These are phyloP conservation scores for Hylyphantes graminicola DNA, from an alignment of 1,140 invertebrate genomes.

Conservation along the genomic window DNA sequence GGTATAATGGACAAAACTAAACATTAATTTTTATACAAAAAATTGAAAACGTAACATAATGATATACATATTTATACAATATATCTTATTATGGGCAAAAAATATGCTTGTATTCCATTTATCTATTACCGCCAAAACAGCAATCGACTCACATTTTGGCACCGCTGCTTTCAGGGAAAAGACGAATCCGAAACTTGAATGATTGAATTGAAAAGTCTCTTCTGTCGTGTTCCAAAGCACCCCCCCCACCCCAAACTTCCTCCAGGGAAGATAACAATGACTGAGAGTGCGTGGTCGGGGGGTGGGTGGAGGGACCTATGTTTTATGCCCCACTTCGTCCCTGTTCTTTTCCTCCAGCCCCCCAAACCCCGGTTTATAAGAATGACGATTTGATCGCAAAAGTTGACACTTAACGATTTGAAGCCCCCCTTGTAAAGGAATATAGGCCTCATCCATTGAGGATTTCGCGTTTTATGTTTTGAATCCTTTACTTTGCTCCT, in stretches of 20 bases:
- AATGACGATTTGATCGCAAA: slow-evolving; percentile 45
- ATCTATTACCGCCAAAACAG: not conserved
- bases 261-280: slow-evolving; percentile 33
- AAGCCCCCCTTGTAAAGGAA: slow-evolving; percentile 4
- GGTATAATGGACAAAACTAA: too few relatives aligned
- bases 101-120: too few relatives aligned
- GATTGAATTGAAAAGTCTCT: slow-evolving; percentile 24
- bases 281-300: not conserved
- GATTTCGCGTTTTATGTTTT: not conserved
- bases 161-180: not conserved
- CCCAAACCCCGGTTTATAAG: slow-evolving; percentile 22
- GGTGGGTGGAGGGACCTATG: slow-evolving; percentile 5
- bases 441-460: slow-evolving; percentile 24
- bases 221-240: slow-evolving; percentile 30
- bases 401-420: slow-evolving; percentile 43
- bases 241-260: not conserved
- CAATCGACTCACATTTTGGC: slow-evolving; percentile 20
- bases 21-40: too few relatives aligned
- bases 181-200: slow-evolving; percentile 34
- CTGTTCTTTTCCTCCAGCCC: slow-evolving; percentile 8
- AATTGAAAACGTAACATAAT: too few relatives aligned
- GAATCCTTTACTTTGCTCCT: too few relatives aligned
- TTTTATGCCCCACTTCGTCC: not conserved
- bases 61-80: too few relatives aligned
- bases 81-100: too few relatives aligned